Percentiles rank a stretch among this genome's conserved stretches.
Evolutionary conservation across 2,888 invertebrate genomes (phyloP).

Genomic region (Acleris sparsana): DNA sequence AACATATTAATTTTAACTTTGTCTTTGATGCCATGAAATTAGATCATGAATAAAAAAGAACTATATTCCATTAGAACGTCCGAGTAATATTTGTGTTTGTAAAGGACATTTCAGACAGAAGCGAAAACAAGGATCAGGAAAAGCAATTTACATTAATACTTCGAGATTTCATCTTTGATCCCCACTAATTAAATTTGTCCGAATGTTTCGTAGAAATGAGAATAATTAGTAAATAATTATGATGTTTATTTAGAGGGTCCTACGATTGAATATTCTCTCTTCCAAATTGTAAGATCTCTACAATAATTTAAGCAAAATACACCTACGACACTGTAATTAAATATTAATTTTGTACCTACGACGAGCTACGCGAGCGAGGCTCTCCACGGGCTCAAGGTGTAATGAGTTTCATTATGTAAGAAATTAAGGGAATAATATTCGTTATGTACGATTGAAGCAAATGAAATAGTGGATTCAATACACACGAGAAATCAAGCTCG

Average conservation of each 20-base stretch:
- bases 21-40: too few species aligned
- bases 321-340: background rate
- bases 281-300: slow-evolving; percentile 7
- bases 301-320: background rate
- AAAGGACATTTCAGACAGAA: slow-evolving; percentile 1
- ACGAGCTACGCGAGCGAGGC: too few species aligned
- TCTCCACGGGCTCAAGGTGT: too few species aligned
- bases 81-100: background rate
- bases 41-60: background rate
- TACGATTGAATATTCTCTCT: slow-evolving; percentile 1
- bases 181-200: slow-evolving; percentile 8
- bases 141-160: slow-evolving; percentile 5
- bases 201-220: background rate
- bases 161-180: background rate
- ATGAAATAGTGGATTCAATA: too few species aligned
- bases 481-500: too few species aligned
- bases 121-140: background rate
- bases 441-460: too few species aligned
- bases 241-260: background rate
- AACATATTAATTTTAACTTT: too few species aligned
- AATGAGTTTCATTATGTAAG: too few species aligned
- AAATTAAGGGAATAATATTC: too few species aligned
- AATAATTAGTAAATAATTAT: slow-evolving; percentile 4
- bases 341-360: background rate
- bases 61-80: background rate